A percentile compares a stretch with the other conserved stretches of the same genome.
Evolutionary conservation across 1,140 invertebrate genomes (phyloP).

Genomic region (Cyrtorhinus lividipennis): DNA sequence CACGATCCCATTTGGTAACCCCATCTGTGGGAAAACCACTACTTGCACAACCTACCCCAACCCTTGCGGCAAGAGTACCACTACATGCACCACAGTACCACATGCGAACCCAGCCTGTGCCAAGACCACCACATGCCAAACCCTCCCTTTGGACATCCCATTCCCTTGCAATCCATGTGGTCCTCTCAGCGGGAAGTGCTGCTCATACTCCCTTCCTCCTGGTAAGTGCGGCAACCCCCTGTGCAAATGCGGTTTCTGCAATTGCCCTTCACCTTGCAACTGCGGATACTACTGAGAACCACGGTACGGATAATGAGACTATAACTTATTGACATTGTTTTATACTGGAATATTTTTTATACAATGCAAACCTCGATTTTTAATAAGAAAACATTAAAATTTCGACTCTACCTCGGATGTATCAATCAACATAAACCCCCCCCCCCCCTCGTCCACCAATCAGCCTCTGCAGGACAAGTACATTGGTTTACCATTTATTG

Average conservation of each 20-base stretch:
- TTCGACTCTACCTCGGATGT: too few relatives aligned
- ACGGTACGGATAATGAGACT: not conserved
- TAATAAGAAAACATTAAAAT: too few relatives aligned
- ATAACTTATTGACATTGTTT: not conserved
- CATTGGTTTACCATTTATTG: too few relatives aligned
- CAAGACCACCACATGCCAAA: not conserved
- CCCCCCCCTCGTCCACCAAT: too few relatives aligned
- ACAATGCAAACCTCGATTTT: too few relatives aligned
- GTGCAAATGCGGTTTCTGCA: not conserved
- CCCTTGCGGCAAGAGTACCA: slow-evolving; percentile 5
- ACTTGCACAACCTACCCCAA: slow-evolving; percentile 8
- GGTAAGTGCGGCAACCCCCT: not conserved
- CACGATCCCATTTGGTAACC: slow-evolving; percentile 1
- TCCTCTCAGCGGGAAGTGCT: not conserved
- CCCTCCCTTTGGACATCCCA: not conserved
- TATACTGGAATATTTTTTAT: not conserved
- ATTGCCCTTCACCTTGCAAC: not conserved
- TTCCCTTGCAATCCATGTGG: not conserved
- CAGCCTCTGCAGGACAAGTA: too few relatives aligned
- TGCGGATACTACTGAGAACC: not conserved
- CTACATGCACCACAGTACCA: slow-evolving; percentile 7
- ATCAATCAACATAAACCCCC: too few relatives aligned
- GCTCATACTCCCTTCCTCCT: not conserved
- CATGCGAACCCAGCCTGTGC: not conserved
- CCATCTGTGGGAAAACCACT: slow-evolving; percentile 9